phyloP scores from a whole-genome alignment of 2,113 vertebrate species.

The Xenotilapia caudafasciata region DNA sequence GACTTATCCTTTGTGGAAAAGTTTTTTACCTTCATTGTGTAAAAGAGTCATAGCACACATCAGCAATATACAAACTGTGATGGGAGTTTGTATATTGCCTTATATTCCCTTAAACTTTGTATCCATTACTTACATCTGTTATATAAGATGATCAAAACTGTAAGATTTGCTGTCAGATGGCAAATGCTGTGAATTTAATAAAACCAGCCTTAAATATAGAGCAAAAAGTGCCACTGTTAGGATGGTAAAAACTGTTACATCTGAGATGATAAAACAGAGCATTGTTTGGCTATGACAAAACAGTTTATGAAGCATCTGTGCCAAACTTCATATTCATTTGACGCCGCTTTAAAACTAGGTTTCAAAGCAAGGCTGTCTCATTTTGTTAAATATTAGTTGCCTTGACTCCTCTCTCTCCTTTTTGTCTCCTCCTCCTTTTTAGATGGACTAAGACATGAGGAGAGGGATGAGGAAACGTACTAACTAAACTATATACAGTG shows the following conservation, averaged over 20 bases:
- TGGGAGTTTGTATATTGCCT: neutral
- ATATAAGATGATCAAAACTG: neutral
- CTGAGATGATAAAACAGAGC: neutral
- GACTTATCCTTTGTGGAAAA: neutral
- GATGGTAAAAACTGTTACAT: neutral
- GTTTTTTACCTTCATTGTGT: neutral
- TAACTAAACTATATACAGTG: neutral
- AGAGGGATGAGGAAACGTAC: neutral
- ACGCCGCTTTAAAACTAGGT: accelerated
- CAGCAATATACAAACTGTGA: neutral
- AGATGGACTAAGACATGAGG: neutral
- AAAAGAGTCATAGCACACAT: neutral
- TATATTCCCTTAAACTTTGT: neutral
- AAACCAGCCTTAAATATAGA: neutral
- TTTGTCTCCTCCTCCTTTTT: neutral
- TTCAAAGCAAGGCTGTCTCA: neutral
- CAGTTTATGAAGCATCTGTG: neutral
- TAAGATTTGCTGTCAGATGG: neutral
- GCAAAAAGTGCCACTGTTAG: neutral
- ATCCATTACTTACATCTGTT: neutral
- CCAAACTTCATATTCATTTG: neutral
- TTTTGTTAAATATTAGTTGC: neutral
- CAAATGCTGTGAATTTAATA: neutral
- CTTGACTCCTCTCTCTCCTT: neutral
- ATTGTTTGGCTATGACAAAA: neutral